Percentiles rank a stretch among this genome's conserved stretches.
phyloP scores from a whole-genome alignment of 2,888 invertebrate genomes.

The Ariolimax columbianus region DNA sequence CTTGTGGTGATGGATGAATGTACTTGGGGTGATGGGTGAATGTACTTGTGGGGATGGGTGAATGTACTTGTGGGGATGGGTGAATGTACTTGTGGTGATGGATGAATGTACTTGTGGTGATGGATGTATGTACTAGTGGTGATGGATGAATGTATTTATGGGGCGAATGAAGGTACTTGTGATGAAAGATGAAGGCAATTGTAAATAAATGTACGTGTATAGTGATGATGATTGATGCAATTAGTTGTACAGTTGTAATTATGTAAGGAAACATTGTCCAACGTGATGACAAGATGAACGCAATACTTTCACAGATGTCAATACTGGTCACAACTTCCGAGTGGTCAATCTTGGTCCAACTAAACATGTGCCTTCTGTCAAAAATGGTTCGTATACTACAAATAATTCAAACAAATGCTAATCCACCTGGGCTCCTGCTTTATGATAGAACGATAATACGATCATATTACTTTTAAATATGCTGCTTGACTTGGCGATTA shows the following conservation, averaged over 20 bases:
- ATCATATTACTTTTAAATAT: too few relatives aligned
- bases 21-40: too few relatives aligned
- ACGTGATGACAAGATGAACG: not conserved
- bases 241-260: not conserved
- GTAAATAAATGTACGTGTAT: not conserved
- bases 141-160: not conserved
- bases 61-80: too few relatives aligned
- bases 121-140: not conserved
- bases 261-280: not conserved
- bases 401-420: not conserved
- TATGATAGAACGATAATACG: too few relatives aligned
- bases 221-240: not conserved
- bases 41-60: too few relatives aligned
- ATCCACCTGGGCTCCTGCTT: too few relatives aligned
- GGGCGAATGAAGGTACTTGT: too few relatives aligned
- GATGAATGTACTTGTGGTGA: not conserved
- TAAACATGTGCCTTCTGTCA: not conserved
- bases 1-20: too few relatives aligned
- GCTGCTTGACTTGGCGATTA: too few relatives aligned
- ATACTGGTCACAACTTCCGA: not conserved
- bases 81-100: too few relatives aligned
- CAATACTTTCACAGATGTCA: not conserved
- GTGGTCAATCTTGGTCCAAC: conserved; percentile 32
- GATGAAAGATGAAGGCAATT: too few relatives aligned
- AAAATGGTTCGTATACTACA: not conserved